A percentile compares a stretch with the other conserved stretches of the same genome.
Evolutionary conservation across 2,797 vertebrate genomes (phyloP).

Genomic region (Centropyge bicolor): DNA sequence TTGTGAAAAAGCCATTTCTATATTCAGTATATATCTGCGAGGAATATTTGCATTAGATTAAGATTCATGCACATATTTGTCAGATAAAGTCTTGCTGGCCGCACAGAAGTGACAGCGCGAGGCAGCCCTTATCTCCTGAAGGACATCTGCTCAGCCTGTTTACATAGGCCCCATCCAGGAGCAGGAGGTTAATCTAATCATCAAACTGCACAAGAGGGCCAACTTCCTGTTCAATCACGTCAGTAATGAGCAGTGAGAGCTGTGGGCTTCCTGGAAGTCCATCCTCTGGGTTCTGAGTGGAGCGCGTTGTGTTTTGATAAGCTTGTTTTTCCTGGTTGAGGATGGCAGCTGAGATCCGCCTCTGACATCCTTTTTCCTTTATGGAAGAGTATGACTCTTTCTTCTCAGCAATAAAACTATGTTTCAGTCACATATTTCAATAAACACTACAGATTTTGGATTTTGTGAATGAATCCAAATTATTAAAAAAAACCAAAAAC

Average conservation of each 20-base stretch:
- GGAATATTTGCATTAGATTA: slow-evolving; percentile 69
- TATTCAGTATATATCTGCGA: slow-evolving; percentile 27
- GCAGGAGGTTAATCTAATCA: slow-evolving; percentile 86
- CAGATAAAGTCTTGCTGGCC: slow-evolving; percentile 70
- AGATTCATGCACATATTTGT: slow-evolving; percentile 74
- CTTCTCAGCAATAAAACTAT: slow-evolving; percentile 9
- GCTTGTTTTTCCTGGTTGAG: slow-evolving; percentile 75
- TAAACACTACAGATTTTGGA: neutral
- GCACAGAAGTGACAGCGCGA: slow-evolving; percentile 77
- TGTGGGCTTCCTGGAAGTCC: slow-evolving; percentile 87
- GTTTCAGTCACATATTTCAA: neutral
- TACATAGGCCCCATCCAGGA: slow-evolving; percentile 78
- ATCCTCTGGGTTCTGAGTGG: slow-evolving; percentile 83
- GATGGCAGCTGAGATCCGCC: slow-evolving; percentile 31
- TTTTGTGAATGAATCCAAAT: slow-evolving; percentile 24
- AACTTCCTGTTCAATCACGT: slow-evolving; percentile 87
- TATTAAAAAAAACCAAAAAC: slow-evolving; percentile 18
- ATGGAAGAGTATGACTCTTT: slow-evolving; percentile 38
- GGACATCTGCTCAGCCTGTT: slow-evolving; percentile 87
- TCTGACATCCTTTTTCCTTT: slow-evolving; percentile 82
- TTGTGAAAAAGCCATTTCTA: slow-evolving; percentile 15
- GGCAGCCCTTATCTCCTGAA: slow-evolving; percentile 85
- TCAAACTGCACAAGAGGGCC: slow-evolving; percentile 83
- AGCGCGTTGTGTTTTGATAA: slow-evolving; percentile 86
- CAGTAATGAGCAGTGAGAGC: slow-evolving; percentile 81